These are phyloP conservation scores for Pseudomyrmex concolor DNA, from an alignment of 1,140 invertebrate species.

Conservation along the genomic window DNA sequence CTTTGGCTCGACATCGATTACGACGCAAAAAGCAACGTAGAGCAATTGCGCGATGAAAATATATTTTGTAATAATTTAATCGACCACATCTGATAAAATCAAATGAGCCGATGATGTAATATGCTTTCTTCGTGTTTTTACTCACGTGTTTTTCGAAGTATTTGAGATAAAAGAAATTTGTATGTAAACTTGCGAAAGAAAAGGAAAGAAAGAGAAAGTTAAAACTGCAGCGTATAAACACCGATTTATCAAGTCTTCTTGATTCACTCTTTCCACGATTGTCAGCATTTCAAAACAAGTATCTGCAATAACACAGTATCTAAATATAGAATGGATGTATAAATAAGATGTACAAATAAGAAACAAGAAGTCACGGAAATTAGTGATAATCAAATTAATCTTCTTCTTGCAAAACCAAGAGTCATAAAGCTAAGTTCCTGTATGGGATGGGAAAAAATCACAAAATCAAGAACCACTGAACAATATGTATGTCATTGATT, in stretches of 20 bases:
- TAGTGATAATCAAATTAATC: too few relatives aligned
- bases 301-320: neutral
- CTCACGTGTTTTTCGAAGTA: neutral
- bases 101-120: constrained; percentile 31
- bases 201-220: neutral
- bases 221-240: neutral
- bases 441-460: neutral
- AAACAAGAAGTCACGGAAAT: too few relatives aligned
- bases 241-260: neutral
- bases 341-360: too few relatives aligned
- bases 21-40: neutral
- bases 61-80: constrained; percentile 41
- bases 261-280: too few relatives aligned
- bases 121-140: neutral
- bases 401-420: too few relatives aligned
- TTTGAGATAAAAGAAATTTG: neutral
- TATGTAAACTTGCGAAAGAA: neutral
- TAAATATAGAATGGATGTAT: too few relatives aligned
- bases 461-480: constrained; percentile 8
- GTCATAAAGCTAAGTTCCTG: too few relatives aligned
- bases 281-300: too few relatives aligned
- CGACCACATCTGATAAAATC: neutral
- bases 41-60: constrained; percentile 30
- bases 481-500: constrained; percentile 1
- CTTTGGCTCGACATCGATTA: constrained; percentile 46